Conservation (phyloP, 2,113 vertebrate species). For the Blennius ocellaris region DNA sequence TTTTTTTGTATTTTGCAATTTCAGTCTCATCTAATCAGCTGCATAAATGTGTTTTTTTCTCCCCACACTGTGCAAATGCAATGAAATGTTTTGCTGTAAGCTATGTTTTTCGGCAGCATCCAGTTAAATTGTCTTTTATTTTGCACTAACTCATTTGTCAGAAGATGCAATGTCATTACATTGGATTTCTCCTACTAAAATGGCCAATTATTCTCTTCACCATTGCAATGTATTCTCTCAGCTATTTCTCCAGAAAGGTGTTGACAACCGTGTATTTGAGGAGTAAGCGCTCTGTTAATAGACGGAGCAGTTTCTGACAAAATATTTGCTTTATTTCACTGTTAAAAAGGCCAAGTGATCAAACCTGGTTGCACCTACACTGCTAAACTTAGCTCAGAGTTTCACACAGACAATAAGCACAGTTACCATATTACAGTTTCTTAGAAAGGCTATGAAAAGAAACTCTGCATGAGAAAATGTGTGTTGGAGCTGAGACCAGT, state of each 20-base stretch:
- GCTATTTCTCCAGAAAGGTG: slow-evolving; percentile 23
- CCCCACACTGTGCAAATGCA: slow-evolving; percentile 10
- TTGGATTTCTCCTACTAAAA: slow-evolving; percentile 32
- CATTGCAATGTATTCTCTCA: slow-evolving; percentile 14
- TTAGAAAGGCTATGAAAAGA: slow-evolving; percentile 42
- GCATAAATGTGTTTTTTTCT: slow-evolving; percentile 17
- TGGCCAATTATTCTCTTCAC: slow-evolving; percentile 39
- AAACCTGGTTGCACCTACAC: slow-evolving; percentile 14
- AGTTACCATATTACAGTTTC: slow-evolving; percentile 49
- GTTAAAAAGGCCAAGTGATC: slow-evolving; percentile 47
- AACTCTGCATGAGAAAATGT: slow-evolving; percentile 33
- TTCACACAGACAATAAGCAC: neutral
- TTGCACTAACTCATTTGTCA: slow-evolving; percentile 5
- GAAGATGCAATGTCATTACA: slow-evolving; percentile 27
- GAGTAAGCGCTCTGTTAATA: slow-evolving; percentile 28
- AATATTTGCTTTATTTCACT: slow-evolving; percentile 52
- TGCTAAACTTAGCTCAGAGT: slow-evolving; percentile 42
- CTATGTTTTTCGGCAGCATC: too few species aligned
- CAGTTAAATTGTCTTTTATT: slow-evolving; percentile 9
- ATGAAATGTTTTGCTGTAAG: neutral
- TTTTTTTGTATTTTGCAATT: slow-evolving; percentile 33
- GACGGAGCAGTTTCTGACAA: slow-evolving; percentile 44
- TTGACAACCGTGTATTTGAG: slow-evolving; percentile 18
- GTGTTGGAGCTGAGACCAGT: slow-evolving; percentile 40
- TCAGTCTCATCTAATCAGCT: slow-evolving; percentile 12